Base-by-base conservation (phyloP, 2,888 invertebrate genomes). In the Dolichopus griseipennis region DNA sequence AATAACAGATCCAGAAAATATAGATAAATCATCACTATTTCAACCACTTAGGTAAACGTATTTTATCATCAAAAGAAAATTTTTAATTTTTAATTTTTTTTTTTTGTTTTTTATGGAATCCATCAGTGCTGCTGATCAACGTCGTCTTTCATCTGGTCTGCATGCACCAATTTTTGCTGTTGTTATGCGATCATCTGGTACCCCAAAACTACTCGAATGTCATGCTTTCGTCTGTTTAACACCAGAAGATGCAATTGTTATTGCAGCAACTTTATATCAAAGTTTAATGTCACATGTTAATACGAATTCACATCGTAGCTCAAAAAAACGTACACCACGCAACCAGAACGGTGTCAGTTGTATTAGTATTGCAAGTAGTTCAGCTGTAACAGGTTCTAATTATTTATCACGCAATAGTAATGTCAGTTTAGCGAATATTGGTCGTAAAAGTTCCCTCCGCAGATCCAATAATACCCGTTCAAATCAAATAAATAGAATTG, bases 211-310 rank as follows among this genome's bases (percentile, higher is more conserved):
- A 74, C 82, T 94, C 71, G 93, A 94, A 83, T 95, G 94, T 81
- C 95, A 95, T 83, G 94, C 91, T 65, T 95, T 94, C 82, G 90
- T 93, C 74, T 95, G 94, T 81, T 90, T 90, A 80, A 90, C 90
- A 75, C 90, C 93, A 43, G 93, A 94, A 82, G 94, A 95, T 81
- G 94, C 95, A 71, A 91, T 95, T 61, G 92, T 93, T 0, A 92
- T 95, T 74, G 95, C 95, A 18, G 94, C 94, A 65, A 94, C 93
- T 71, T 84, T 95, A 73, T 95, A 95, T 82, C 91, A 93, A 82
- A 92, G 92, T 52, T 84, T 95, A 68, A 90, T 94, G 84, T 88
- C 91, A 70, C 90, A 90, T 76, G 90, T 91, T 84, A 88, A 87
- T 78, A 84, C 85, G 65, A 80, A 75, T 65, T 78, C 78, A 8